phyloP scores from a whole-genome alignment of 1,140 invertebrate species.

The Stenopsyche tienmushanensis region DNA sequence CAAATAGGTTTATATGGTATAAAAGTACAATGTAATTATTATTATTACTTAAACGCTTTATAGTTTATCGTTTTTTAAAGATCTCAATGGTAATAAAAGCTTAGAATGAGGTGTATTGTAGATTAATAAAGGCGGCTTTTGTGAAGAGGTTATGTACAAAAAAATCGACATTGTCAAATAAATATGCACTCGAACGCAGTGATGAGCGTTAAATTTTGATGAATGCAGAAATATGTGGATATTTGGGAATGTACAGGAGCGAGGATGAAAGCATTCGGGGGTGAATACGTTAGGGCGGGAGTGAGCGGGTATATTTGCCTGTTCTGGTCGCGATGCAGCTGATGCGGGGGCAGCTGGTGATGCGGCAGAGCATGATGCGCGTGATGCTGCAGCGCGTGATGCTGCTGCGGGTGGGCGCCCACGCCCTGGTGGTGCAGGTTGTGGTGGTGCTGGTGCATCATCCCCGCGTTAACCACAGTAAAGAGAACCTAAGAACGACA shows the following conservation, averaged over 20 bases:
- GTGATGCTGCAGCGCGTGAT: not conserved
- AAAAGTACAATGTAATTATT: too few species aligned
- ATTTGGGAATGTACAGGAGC: not conserved
- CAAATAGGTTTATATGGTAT: too few species aligned
- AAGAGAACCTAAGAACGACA: constrained; percentile 37
- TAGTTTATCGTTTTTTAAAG: too few species aligned
- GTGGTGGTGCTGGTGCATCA: constrained; percentile 14
- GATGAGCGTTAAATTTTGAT: not conserved
- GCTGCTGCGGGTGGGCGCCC: constrained; percentile 28
- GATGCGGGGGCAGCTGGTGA: not conserved
- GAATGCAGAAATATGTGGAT: not conserved
- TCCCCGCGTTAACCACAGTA: constrained; percentile 28
- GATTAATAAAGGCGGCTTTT: too few species aligned
- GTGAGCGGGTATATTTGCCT: too few species aligned
- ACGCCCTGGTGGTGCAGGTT: constrained; percentile 31
- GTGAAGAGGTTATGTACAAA: too few species aligned
- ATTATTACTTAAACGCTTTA: too few species aligned
- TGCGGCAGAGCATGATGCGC: not conserved
- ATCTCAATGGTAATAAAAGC: too few species aligned
- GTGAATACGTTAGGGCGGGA: too few species aligned
- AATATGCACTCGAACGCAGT: not conserved
- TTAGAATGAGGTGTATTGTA: too few species aligned
- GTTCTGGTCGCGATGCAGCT: not conserved
- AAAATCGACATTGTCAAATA: too few species aligned
- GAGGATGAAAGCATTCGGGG: not conserved